Base-by-base conservation (phyloP, 2,797 vertebrate species). In the Crocidura indochinensis region DNA sequence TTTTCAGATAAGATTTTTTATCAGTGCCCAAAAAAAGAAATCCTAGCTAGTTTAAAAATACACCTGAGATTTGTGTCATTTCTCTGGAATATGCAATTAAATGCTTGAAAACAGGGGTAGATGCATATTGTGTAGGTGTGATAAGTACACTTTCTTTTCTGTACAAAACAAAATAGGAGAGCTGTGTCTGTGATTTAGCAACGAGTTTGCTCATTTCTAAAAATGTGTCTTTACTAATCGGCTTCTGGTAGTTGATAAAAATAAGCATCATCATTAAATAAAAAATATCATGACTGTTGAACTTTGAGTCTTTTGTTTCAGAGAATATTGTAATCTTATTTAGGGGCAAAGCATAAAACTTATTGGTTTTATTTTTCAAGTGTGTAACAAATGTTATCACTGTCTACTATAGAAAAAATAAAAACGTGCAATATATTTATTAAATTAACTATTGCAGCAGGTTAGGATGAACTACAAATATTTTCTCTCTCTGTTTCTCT, bases 231-330 rank as follows among this genome's bases (percentile, higher is more conserved):
- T 89, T 29, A 47, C 71, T 91, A 87, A 87, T 84, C 76, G 81
- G 78, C 68, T 12, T 0, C 60, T 91, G 77, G 24, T 3, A 85
- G 60, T 88, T 94, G 78, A 79, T 87, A 94, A 95, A 96, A 95
- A 89, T 93, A 95, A 94, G 31, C 91, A 84, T 90, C 78, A 79
- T 92, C 90, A 90, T 96, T 94, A 95, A 94, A 80, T 81, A 81
- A 87, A 19, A 85, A 83, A 92, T 46, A 73, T n/a, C 44, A 29
- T 51, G 82, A 29, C 24, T 92, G 87, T 75, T 65, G 73, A 93
- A 71, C 72, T 49, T 46, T 88, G 31, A 53, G 65, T 72, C 20
- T 84, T 89, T 93, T 69, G 46, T 77, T 91, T 74, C 31, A 89
- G 65, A 46, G 53, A 80, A 62, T 60, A 73, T 27, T 56, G 1